phyloP scores from a whole-genome alignment of 2,888 invertebrate species.

The Pristionchus japonicus region DNA sequence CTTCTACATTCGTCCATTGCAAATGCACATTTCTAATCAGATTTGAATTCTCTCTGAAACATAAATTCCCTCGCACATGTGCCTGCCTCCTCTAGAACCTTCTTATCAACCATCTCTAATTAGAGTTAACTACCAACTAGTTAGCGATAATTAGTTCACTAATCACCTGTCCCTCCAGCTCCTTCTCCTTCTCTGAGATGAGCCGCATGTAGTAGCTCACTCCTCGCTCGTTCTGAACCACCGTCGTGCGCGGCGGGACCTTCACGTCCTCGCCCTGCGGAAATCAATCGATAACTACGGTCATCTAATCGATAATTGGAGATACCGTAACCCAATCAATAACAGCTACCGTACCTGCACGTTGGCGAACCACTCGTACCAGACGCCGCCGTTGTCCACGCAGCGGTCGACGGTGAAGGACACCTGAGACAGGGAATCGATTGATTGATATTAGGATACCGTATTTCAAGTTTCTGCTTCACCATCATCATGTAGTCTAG shows the following conservation, averaged over 20 bases:
- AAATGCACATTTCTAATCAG: no score
- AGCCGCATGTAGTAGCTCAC: slow-evolving; percentile 66
- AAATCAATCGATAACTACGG: background rate
- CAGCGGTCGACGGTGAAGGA: slow-evolving; percentile 63
- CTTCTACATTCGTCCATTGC: no score
- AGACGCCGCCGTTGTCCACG: slow-evolving; percentile 65
- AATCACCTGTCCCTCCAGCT: background rate
- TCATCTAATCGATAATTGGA: background rate
- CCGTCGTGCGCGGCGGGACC: background rate
- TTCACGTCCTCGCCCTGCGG: background rate
- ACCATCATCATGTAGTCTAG: background rate
- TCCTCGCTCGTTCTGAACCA: slow-evolving; percentile 65
- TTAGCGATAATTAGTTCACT: no score
- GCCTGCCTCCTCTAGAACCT: no score
- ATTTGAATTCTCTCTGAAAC: no score
- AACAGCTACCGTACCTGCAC: slow-evolving; percentile 49
- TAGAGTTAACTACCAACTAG: no score
- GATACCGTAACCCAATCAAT: background rate
- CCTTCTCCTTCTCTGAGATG: slow-evolving; percentile 16
- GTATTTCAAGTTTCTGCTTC: background rate
- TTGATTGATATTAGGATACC: background rate
- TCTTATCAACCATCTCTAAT: no score
- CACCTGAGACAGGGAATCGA: slow-evolving; percentile 52
- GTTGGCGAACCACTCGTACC: slow-evolving; percentile 73
- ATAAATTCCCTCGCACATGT: no score